Conservation (phyloP, 2,113 vertebrate species). For the Sceloporus undulatus region DNA sequence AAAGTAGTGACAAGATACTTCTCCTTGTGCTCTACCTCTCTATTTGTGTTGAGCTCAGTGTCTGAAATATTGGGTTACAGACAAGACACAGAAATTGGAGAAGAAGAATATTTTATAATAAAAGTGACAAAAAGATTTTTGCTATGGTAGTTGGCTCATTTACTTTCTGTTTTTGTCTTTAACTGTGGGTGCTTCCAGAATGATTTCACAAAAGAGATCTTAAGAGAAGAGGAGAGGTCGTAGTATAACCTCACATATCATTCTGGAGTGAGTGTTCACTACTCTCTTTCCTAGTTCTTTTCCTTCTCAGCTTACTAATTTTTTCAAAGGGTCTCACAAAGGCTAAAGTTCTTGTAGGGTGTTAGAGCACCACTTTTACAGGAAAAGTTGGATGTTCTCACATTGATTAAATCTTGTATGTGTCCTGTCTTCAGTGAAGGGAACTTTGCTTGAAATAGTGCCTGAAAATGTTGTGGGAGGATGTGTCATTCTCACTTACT, state of each 20-base stretch:
- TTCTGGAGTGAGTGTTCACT: not conserved
- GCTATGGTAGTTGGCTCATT: not conserved
- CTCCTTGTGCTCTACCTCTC: not conserved
- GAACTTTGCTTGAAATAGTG: not conserved
- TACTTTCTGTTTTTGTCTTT: not conserved
- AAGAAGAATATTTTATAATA: not conserved
- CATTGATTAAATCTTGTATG: no score
- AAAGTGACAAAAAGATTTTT: not conserved
- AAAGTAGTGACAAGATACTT: not conserved
- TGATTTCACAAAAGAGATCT: not conserved
- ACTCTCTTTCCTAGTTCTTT: not conserved
- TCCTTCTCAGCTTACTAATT: not conserved
- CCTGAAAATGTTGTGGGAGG: not conserved
- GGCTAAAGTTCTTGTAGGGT: not conserved
- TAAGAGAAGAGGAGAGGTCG: not conserved
- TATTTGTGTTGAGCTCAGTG: not conserved
- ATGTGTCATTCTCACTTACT: not conserved
- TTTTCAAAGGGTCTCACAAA: not conserved
- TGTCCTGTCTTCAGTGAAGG: not conserved
- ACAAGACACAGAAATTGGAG: not conserved
- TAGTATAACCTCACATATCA: not conserved
- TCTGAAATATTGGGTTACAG: not conserved
- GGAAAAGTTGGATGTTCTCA: no score
- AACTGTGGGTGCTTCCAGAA: no score
- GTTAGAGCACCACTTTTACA: not conserved